Evolutionary conservation across 2,888 invertebrate species (phyloP), one percentile per base, ranked within the genome.

Genomic region (Drosophila neutralis): DNA sequence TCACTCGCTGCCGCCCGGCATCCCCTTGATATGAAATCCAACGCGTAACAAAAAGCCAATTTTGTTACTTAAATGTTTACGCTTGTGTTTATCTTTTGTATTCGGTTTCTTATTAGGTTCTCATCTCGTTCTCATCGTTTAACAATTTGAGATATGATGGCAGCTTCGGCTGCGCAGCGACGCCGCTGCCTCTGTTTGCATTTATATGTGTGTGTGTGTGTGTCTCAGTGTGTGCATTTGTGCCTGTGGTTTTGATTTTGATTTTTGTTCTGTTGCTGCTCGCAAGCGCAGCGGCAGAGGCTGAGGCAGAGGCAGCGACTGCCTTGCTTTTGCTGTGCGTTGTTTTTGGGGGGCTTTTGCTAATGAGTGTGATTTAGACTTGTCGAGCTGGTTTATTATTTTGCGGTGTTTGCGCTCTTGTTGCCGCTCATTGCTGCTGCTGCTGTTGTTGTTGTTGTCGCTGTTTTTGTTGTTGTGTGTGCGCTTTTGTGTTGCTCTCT

Each of bases 41-140:
- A 73, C 71, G 80, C 89, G 83, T 90, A 89, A 91, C 91, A 90
- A 89, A 89, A 90, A 90, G 90, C 90, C 90, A 90, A 90, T 90
- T 90, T 91, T 90, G 89, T 90, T 91, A 90, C 89, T 90, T 89
- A 90, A 90, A 90, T 90, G 90, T 91, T 90, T 91, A 90, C 91
- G 89, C 88, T 87, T 89, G 83, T 90, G 91, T 90, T 91, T 91
- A 91, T 91, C 91, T 91, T 90, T 90, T 90, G 90, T 88, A 89
- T 91, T 89, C 89, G 91, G 88, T 90, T 91, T 90, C 89, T 88
- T 91, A 90, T 90, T 90, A 90, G 91, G 90, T 91, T 89, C 91
- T 90, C 90, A 90, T 90, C 90, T 88, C 90, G 83, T 87, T 87
- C 90, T 90, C 91, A 91, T 90, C 90, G 89, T 91, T 91, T 91